phyloP scores from a whole-genome alignment of 1,140 invertebrate species.

The Homalodisca vitripennis region DNA sequence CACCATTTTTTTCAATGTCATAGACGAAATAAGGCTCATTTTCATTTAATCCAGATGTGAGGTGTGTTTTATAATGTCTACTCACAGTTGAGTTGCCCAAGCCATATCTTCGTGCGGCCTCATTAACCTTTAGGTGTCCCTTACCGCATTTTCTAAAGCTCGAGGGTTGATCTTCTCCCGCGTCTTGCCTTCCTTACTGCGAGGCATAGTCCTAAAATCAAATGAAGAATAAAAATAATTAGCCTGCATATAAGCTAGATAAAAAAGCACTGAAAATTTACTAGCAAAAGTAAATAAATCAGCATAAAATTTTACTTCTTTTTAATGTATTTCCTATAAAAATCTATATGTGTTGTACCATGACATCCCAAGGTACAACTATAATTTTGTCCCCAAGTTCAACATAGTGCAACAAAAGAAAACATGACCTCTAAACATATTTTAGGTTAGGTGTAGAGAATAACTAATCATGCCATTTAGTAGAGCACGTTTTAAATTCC shows the following conservation, averaged over 20 bases:
- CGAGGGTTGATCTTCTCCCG: neutral
- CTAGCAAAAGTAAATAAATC: no score
- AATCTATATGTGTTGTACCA: slow-evolving; percentile 11
- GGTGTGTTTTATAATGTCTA: no score
- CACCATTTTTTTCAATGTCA: no score
- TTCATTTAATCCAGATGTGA: no score
- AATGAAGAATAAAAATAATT: neutral
- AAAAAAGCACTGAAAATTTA: neutral
- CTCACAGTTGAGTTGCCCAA: neutral
- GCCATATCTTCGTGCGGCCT: neutral
- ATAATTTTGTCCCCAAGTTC: neutral
- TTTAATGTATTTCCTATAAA: no score
- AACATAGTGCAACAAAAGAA: neutral
- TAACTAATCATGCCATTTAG: neutral
- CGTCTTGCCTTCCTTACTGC: slow-evolving; percentile 6
- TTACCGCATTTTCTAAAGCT: neutral
- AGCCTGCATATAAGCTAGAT: neutral
- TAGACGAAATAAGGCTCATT: no score
- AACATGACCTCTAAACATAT: neutral
- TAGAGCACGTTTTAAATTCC: neutral
- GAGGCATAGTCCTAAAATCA: slow-evolving; percentile 2
- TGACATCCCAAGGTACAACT: slow-evolving; percentile 8
- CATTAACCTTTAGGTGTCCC: neutral
- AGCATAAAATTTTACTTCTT: neutral
- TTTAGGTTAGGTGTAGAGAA: neutral